phyloP scores from a whole-genome alignment of 2,113 vertebrate genomes.

The Paracanthobrama guichenoti region DNA sequence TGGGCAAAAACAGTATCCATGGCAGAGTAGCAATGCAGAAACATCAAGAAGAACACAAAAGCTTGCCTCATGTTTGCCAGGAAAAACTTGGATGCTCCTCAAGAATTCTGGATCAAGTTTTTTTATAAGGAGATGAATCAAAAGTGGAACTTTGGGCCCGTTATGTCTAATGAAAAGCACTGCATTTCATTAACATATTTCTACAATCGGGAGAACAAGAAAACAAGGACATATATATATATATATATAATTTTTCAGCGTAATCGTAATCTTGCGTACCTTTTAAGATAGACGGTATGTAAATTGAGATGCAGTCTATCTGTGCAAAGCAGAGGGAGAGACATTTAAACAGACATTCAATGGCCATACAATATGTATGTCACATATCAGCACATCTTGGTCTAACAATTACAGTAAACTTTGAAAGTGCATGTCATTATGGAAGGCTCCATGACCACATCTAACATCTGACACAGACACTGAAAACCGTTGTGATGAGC shows the following conservation, averaged over 20 bases:
- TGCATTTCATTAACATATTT: neutral
- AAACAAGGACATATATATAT: too few relatives aligned
- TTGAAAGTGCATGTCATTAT: neutral
- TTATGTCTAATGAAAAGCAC: neutral
- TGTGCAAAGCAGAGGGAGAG: neutral
- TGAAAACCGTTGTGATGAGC: slow-evolving; percentile 1
- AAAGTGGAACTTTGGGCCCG: neutral
- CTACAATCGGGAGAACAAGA: neutral
- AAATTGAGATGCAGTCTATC: neutral
- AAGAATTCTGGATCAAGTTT: neutral
- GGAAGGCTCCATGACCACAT: slow-evolving; percentile 11
- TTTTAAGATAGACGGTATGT: neutral
- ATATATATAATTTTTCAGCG: too few relatives aligned
- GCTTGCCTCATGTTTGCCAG: neutral
- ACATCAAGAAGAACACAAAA: slow-evolving; percentile 11
- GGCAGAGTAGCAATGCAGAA: neutral
- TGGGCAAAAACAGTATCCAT: neutral
- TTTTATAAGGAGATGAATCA: neutral
- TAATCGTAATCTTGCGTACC: neutral
- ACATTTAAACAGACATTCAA: neutral
- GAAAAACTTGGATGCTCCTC: neutral
- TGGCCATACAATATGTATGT: neutral
- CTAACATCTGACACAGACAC: slow-evolving; percentile 8
- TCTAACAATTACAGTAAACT: neutral
- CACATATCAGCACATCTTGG: neutral